Base-by-base conservation (phyloP, 1,140 invertebrate species). In the Bactericera cockerelli region DNA sequence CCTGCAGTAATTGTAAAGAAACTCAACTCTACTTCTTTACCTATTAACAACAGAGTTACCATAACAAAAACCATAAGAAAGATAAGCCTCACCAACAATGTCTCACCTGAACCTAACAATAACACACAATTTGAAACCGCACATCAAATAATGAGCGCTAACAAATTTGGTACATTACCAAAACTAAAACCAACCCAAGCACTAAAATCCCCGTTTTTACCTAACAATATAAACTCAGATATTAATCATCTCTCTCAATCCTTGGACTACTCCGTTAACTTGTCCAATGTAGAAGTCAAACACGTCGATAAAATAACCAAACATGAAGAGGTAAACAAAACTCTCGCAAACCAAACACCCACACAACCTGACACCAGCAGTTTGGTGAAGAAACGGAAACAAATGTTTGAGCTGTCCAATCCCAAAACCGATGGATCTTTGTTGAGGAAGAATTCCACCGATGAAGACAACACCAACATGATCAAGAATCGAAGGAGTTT, bases 31-130 rank as follows among this genome's bases (percentile, higher is more conserved):
- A 49, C 4, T 49, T 6, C 22, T 49, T 16, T 49, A 19, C n/a
- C 42, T 6, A 36, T 11, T 16, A 49, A 49, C 42, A 49, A 49
- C 19, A 49, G 22, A 49, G 42, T 49, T 49, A 49, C 42, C 42
- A 49, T 49, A 49, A 49, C 42, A 4, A 49, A 49, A 49, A 49
- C 42, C 8, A n/a, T 49, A 16, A 49, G 42, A 49, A 49, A 49
- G 19, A 49, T 4, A 10, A 22, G n/a, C 42, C 6, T 19, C 22
- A 49, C 22, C 22, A 6, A 22, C 22, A 22, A 49, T 19, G 19
- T 22, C 4, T 19, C 42, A 10, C n/a, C n/a, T 22, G 42, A 49
- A 49, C 6, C 42, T 19, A 49, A 49, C 19, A 10, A 6, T n/a
- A 49, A 49, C 13, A 31, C 13, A 31, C 4, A 31, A 6, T 13